Evolutionary conservation across 2,888 invertebrate genomes (phyloP).

Genomic region (Trachelus stipa): DNA sequence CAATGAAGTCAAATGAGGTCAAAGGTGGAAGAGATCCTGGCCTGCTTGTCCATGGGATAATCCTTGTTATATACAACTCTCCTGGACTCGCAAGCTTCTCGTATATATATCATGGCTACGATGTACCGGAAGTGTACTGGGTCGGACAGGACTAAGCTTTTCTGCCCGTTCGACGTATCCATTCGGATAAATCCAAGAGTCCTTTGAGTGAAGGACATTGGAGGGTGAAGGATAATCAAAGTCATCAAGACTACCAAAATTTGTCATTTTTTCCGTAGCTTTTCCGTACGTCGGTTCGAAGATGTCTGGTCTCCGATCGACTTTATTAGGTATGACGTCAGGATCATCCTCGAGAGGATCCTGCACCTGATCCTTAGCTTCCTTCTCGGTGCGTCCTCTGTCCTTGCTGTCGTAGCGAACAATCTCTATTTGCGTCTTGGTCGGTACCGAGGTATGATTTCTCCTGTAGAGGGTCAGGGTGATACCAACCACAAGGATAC

Average conservation of each 20-base stretch:
- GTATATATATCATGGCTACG: slow-evolving; percentile 59
- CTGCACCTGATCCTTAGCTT: background rate
- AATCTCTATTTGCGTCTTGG: slow-evolving; percentile 45
- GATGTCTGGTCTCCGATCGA: slow-evolving; percentile 48
- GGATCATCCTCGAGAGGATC: slow-evolving; percentile 47
- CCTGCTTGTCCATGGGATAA: slow-evolving; percentile 1
- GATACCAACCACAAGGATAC: slow-evolving; percentile 57
- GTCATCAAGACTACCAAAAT: slow-evolving; percentile 37
- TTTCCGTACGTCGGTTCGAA: slow-evolving; percentile 52
- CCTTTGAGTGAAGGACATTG: slow-evolving; percentile 46
- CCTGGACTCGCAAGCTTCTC: slow-evolving; percentile 58
- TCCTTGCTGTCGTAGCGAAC: slow-evolving; percentile 39
- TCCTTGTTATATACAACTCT: slow-evolving; percentile 58
- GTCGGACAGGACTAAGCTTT: slow-evolving; percentile 50
- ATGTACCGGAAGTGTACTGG: slow-evolving; percentile 58
- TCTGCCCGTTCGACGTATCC: slow-evolving; percentile 49
- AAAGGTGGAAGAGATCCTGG: slow-evolving; percentile 20
- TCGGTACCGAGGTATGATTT: slow-evolving; percentile 43
- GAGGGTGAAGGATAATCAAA: slow-evolving; percentile 50
- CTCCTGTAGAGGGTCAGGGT: slow-evolving; percentile 58
- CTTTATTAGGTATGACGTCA: slow-evolving; percentile 57
- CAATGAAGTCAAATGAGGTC: slow-evolving; percentile 18
- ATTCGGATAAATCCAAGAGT: slow-evolving; percentile 55
- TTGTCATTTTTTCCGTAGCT: slow-evolving; percentile 43
- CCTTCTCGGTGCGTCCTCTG: slow-evolving; percentile 11